Evolutionary conservation across 2,113 vertebrate genomes (phyloP).

Genomic region (Ptychochromis oligacanthus): DNA sequence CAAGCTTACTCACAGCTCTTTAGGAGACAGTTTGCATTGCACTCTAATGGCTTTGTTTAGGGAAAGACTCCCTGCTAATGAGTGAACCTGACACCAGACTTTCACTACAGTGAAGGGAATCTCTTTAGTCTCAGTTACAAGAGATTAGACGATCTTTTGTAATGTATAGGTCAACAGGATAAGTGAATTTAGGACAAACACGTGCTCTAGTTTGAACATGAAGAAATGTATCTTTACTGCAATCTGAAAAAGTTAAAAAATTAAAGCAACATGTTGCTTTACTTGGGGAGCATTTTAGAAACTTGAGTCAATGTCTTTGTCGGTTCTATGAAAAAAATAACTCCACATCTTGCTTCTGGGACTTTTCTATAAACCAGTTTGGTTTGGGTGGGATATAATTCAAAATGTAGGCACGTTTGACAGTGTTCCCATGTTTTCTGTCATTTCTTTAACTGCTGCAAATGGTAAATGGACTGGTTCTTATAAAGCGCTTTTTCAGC

Average conservation of each 20-base stretch:
- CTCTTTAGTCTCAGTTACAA: conserved; percentile 12
- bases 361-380: background rate
- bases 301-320: background rate
- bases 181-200: background rate
- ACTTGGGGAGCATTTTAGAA: background rate
- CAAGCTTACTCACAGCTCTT: conserved; percentile 11
- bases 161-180: background rate
- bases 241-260: too few species aligned
- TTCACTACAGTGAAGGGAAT: conserved; percentile 13
- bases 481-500: too few species aligned
- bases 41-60: conserved; percentile 12
- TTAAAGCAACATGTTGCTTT: background rate
- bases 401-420: background rate
- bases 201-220: background rate
- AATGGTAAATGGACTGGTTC: too few species aligned
- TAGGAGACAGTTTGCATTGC: conserved; percentile 9
- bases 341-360: background rate
- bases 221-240: too few species aligned
- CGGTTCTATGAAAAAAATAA: background rate
- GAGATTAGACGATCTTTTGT: background rate
- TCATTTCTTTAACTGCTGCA: background rate
- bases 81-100: conserved; percentile 34
- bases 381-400: background rate
- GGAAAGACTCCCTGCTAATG: background rate
- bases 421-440: background rate